Evolutionary conservation across 2,888 invertebrate species (phyloP), one percentile per base, ranked within the genome.

Genomic region (Mythimna ferrago): DNA sequence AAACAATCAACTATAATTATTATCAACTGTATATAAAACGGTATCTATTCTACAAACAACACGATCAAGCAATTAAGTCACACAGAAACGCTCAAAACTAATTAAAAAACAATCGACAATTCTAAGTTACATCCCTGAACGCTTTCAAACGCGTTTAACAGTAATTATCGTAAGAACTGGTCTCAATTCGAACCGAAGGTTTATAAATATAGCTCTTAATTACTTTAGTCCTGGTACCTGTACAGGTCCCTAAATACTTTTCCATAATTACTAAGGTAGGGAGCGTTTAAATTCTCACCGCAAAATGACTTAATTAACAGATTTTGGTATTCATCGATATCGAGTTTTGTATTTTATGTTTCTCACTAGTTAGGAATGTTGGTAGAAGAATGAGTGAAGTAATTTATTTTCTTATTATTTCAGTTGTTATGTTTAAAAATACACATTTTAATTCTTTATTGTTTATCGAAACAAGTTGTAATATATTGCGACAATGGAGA

Each of bases 91-190:
- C 58, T 38, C 21, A 70, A 54, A 78, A 71, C 73, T 44, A 75
- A 84, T 80, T 71, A 67, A 69, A 72, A 71, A 75, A 81, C 70
- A 53, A 76, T 82, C 76, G 73, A 76, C 67, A 63, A 60, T 54
- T 75, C 57, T 65, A 65, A 60, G 64, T 58, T 35, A 66, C 76
- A 76, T 74, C 82, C 57, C 84, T 82, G 73, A 72, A 21, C 66
- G 77, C 86, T 82, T 90, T 90, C 88, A 90, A 92, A 91, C 88
- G 87, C 89, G 87, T 89, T 90, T 88, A 86, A 83, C 86, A 80
- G 87, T 89, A 93, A 92, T 92, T 92, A 93, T 90, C 88, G 78
- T 86, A 82, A 77, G 80, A 90, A 91, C 91, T 83, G 82, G 92
- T 90, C 83, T 90, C 89, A 61, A 79, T 86, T 89, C 62, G 78